Evolutionary conservation across 2,888 invertebrate species (phyloP), one percentile per base, ranked within the genome.

Genomic region (Lasioglossum vierecki): DNA sequence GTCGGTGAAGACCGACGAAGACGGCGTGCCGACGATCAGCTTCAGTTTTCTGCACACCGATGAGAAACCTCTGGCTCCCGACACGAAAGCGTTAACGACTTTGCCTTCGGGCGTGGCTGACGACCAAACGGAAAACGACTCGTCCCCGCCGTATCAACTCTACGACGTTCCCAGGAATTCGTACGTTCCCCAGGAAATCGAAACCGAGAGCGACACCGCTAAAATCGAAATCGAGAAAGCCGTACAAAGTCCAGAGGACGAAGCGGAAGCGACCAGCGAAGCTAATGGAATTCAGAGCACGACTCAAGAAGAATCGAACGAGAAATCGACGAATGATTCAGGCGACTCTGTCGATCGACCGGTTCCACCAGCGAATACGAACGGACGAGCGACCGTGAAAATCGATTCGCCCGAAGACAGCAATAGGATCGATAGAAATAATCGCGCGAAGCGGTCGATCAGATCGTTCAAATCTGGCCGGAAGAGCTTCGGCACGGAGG

Each of bases 21-120:
- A 93, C 49, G 94, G 94, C 1, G 81, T 94, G 46, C 94, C 94
- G 30, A 92, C 85, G 71, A 94, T 94, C 87, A 94, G 93, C 80
- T 94, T 94, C 87, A 94, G 94, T 76, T 94, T 94, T 84, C 77
- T 94, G n/a, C 90, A 84, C 0, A 72, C 78, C 18, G 89, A 90
- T 46, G 91, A 90, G n/a, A 57, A 80, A 15, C 39, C 1, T 0
- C 18, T 4, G 0, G 44, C 22, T 41, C 15, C 76, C n/a, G 73
- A 1, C 68, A 39, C n/a, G 15, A 63, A 77, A 0, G 77, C 63
- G 72, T 15, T 8, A 0, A 15, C 39, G 63, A n/a, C 35, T 8
- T 15, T 35, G 57, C 8, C n/a, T 5, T 9, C 13, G 2, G 71
- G 76, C 13, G 79, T 22, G 39, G 39, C 35, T 11, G 22, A 18